Percentiles rank a stretch among this genome's conserved stretches.
These are phyloP conservation scores for Rhegmatorhina hoffmannsi DNA, from an alignment of 2,113 vertebrate species.

Conservation along the genomic window DNA sequence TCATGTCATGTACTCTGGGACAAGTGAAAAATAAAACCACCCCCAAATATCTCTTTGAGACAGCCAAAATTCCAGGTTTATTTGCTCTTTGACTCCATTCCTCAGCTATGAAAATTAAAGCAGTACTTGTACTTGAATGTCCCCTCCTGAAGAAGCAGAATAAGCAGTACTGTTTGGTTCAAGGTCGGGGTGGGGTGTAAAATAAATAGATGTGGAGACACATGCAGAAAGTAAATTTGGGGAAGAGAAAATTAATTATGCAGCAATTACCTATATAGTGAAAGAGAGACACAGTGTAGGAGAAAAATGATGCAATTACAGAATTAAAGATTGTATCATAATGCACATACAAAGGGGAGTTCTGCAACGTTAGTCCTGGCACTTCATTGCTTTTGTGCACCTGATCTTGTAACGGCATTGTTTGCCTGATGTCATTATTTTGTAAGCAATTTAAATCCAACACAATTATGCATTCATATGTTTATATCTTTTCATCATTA, in stretches of 20 bases:
- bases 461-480: constrained; percentile 33
- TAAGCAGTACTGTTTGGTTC: not conserved
- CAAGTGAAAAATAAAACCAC: not conserved
- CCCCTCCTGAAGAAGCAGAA: not conserved
- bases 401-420: constrained; percentile 10
- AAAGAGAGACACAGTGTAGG: not conserved
- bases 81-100: not conserved
- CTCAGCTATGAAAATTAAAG: not conserved
- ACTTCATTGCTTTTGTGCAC: not conserved
- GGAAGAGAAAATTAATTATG: constrained; percentile 23
- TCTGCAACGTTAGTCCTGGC: not conserved
- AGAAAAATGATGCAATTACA: constrained; percentile 31
- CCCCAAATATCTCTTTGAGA: not conserved
- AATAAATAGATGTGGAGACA: not conserved
- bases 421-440: constrained; percentile 48
- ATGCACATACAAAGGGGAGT: constrained; percentile 30
- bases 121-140: not conserved
- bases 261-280: constrained; percentile 5
- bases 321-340: constrained; percentile 55
- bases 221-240: not conserved
- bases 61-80: not conserved
- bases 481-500: constrained; percentile 35
- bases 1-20: not conserved
- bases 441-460: constrained; percentile 24
- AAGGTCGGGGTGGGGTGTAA: not conserved